A percentile compares a stretch with the other conserved stretches of the same genome.
Conservation (phyloP, 1,140 invertebrate genomes). For the Eumaeus atala region DNA sequence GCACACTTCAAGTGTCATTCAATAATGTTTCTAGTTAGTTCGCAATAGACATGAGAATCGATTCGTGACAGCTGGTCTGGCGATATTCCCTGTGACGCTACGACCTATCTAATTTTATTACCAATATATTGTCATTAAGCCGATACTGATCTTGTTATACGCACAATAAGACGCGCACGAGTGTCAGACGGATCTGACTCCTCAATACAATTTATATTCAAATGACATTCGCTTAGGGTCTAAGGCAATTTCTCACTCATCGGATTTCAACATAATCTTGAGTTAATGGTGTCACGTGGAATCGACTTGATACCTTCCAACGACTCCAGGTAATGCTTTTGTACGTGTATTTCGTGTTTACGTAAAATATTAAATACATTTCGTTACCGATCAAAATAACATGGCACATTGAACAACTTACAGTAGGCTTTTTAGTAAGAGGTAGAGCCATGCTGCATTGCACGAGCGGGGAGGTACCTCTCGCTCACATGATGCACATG, state of each 20-base stretch:
- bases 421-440: too few species aligned
- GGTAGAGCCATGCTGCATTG: too few species aligned
- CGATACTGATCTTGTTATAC: slow-evolving; percentile 74
- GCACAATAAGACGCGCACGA: slow-evolving; percentile 65
- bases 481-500: too few species aligned
- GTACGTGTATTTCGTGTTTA: slow-evolving; percentile 12
- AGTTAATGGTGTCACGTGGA: slow-evolving; percentile 55
- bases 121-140: slow-evolving; percentile 74
- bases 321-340: slow-evolving; percentile 17
- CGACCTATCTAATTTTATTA: slow-evolving; percentile 73
- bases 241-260: slow-evolving; percentile 66
- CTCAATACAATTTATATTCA: slow-evolving; percentile 69
- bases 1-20: slow-evolving; percentile 33
- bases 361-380: slow-evolving; percentile 20
- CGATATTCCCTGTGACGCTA: slow-evolving; percentile 63
- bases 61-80: slow-evolving; percentile 29
- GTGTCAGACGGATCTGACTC: slow-evolving; percentile 39
- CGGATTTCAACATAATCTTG: slow-evolving; percentile 65
- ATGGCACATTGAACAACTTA: too few species aligned
- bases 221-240: slow-evolving; percentile 65
- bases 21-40: slow-evolving; percentile 70
- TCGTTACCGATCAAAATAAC: background rate
- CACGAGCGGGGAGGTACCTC: too few species aligned
- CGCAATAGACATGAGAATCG: slow-evolving; percentile 66
- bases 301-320: slow-evolving; percentile 28